These are phyloP conservation scores for Diogma glabrata DNA, from an alignment of 2,888 invertebrate genomes.

Conservation along the genomic window DNA sequence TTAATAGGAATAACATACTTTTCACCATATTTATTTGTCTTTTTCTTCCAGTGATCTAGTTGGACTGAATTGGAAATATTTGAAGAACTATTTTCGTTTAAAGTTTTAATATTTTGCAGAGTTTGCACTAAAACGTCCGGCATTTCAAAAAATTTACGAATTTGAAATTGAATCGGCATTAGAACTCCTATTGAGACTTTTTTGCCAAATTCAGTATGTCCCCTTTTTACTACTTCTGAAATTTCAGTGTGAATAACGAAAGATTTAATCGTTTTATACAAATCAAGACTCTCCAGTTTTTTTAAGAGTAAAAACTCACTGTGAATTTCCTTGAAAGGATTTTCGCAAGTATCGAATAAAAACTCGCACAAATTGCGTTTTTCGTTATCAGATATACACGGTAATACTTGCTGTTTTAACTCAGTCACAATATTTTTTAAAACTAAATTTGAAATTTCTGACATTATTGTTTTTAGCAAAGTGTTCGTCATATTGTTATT, in stretches of 20 bases:
- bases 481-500: neutral
- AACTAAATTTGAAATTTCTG: neutral
- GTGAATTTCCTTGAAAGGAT: neutral
- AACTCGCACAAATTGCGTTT: too few species aligned
- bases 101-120: neutral
- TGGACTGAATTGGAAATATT: neutral
- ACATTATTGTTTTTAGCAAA: neutral
- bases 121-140: neutral
- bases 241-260: neutral
- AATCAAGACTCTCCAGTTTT: neutral
- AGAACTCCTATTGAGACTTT: neutral
- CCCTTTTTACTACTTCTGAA: neutral
- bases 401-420: neutral
- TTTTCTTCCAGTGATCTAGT: neutral
- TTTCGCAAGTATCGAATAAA: too few species aligned
- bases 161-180: slow-evolving; percentile 1
- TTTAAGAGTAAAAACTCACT: neutral
- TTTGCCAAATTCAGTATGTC: neutral
- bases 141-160: neutral
- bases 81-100: neutral
- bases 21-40: neutral
- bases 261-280: neutral
- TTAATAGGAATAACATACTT: neutral
- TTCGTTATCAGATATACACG: neutral
- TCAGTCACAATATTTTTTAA: neutral